Evolutionary conservation across 2,888 invertebrate genomes (phyloP), one percentile per base, ranked within the genome.

Genomic region (Anthophora plumipes): DNA sequence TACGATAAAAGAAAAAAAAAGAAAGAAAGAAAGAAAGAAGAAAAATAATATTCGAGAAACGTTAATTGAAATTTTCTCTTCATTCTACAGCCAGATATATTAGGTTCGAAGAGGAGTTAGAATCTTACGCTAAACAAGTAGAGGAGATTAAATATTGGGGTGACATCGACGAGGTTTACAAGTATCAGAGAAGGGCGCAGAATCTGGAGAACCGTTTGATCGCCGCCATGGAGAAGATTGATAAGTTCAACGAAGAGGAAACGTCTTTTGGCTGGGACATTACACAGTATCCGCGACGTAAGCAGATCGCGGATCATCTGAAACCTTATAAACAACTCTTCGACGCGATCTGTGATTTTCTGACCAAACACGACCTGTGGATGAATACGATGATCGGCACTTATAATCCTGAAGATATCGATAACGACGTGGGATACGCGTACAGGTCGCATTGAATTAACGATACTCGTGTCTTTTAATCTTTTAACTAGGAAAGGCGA

Each of bases 201-300:
- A 94, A 95, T 63, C 94, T 99, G 68, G 97, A 98, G 92, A 95
- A 96, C 77, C 95, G 95, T 94, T 95, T 98, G 82, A 94, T 96
- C 63, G 93, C 94, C 6, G 98, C 98, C 1, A 95, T 97, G 94
- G 95, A 96, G 70, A 96, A 96, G 86, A 98, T 98, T 83, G 98
- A 98, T 90, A 96, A 96, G 79, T 98, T 99, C 88, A 99, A 99
- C 92, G 97, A 97, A 92, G 99, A 99, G 92, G 99, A 99, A 92
- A 94, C 95, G 0, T 95, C 98, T 0, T 99, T 97, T 91, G 97
- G 97, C n/a, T 98, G 97, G 96, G 97, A 98, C 89, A 94, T 96
- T 6, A 98, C 98, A 0, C 96, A 97, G 87, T 99, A 99, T 94
- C 98, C 98, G 0, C 94, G 97, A 83, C 95, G 98, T 70, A 97